These are phyloP conservation scores for Hyles lineata DNA, from an alignment of 2,888 invertebrate genomes.

Conservation along the genomic window DNA sequence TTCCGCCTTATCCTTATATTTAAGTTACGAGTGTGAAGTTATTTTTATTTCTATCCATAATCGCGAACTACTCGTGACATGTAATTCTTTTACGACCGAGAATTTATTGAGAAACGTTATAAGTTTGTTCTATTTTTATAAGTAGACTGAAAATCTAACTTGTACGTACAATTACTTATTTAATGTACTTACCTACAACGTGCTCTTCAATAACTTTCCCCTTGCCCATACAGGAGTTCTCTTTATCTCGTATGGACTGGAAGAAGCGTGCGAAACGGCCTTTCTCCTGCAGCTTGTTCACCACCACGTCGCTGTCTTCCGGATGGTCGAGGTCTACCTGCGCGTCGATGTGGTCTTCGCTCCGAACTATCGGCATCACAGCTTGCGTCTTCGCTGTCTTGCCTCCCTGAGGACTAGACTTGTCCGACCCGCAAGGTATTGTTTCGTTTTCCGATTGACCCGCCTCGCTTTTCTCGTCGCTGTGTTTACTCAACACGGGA, in stretches of 20 bases:
- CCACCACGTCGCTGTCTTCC: conserved; percentile 72
- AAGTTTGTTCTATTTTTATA: too few species aligned
- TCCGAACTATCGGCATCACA: conserved; percentile 78
- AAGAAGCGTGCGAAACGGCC: conserved; percentile 76
- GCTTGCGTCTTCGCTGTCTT: conserved; percentile 79
- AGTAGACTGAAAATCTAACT: not conserved
- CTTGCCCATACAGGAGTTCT: conserved; percentile 80
- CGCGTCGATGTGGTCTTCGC: conserved; percentile 73
- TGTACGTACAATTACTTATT: too few species aligned
- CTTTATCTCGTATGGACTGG: conserved; percentile 75
- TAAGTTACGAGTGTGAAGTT: too few species aligned
- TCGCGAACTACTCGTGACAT: too few species aligned
- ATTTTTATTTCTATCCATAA: too few species aligned
- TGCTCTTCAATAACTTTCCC: conserved; percentile 80
- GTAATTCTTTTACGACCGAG: too few species aligned
- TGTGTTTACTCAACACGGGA: conserved; percentile 73
- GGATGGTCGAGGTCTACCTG: conserved; percentile 53
- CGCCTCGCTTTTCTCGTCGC: conserved; percentile 76
- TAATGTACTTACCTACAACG: conserved; percentile 60
- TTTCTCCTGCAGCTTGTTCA: conserved; percentile 69
- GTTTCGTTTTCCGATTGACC: conserved; percentile 81
- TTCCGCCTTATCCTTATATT: too few species aligned
- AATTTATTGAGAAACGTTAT: too few species aligned
- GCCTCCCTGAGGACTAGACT: conserved; percentile 75
- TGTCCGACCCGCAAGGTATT: conserved; percentile 79